These are phyloP conservation scores for Helleia helle DNA, from an alignment of 2,888 invertebrate genomes.

Conservation along the genomic window DNA sequence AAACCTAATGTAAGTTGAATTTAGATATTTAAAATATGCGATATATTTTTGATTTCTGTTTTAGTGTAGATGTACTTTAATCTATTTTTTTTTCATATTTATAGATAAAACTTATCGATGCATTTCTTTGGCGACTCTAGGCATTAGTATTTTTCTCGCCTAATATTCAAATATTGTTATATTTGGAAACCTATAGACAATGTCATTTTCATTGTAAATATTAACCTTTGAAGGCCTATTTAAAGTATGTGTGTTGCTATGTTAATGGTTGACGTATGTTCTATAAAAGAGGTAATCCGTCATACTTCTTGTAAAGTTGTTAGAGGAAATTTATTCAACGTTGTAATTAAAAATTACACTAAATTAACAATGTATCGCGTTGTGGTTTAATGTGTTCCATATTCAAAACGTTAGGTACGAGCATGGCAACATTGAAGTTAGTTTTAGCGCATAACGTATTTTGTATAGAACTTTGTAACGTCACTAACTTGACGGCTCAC, in stretches of 20 bases:
- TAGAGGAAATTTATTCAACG: slow-evolving; percentile 6
- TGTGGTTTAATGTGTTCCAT: too few species aligned
- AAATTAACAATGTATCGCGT: too few species aligned
- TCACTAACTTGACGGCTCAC: too few species aligned
- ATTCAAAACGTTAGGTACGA: too few species aligned
- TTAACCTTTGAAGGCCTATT: slow-evolving; percentile 66
- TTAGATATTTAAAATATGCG: background rate
- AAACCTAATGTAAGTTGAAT: too few species aligned
- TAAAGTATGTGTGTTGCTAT: slow-evolving; percentile 59
- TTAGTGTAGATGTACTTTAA: background rate
- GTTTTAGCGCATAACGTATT: too few species aligned
- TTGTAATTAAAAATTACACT: background rate
- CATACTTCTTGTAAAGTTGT: slow-evolving; percentile 1
- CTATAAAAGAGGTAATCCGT: too few species aligned
- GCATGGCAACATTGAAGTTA: too few species aligned
- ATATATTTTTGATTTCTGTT: background rate
- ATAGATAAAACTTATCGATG: slow-evolving; percentile 6
- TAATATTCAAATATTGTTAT: slow-evolving; percentile 59
- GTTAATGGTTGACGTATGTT: slow-evolving; percentile 9
- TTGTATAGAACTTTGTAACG: too few species aligned
- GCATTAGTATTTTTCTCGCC: slow-evolving; percentile 62
- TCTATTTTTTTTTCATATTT: too few species aligned
- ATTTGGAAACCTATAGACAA: slow-evolving; percentile 57
- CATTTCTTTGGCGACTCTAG: slow-evolving; percentile 29
- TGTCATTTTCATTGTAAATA: slow-evolving; percentile 68